Evolutionary conservation across 2,888 invertebrate genomes (phyloP).

Genomic region (Orgyia antiqua): DNA sequence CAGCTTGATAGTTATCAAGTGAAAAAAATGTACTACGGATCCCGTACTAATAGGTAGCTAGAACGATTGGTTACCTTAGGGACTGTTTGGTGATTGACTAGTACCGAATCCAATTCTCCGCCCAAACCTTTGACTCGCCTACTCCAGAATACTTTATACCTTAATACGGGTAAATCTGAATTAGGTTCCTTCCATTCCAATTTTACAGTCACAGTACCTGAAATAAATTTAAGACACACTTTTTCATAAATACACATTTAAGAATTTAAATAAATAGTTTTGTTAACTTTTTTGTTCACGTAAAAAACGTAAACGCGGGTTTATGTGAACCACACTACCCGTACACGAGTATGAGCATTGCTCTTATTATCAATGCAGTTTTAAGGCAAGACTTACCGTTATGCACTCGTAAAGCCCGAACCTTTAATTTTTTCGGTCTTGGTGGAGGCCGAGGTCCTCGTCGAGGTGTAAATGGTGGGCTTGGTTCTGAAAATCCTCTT

Average conservation of each 20-base stretch:
- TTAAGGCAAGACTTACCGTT: conserved; percentile 59
- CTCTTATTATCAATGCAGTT: too few relatives aligned
- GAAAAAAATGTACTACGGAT: too few relatives aligned
- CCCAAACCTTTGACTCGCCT: conserved; percentile 80
- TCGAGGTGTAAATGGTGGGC: conserved; percentile 77
- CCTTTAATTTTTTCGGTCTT: conserved; percentile 79
- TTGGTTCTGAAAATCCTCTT: conserved; percentile 82
- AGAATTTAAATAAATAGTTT: too few relatives aligned
- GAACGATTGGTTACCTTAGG: conserved; percentile 72
- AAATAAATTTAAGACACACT: conserved; percentile 8
- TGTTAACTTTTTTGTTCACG: too few relatives aligned
- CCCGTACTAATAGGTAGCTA: too few relatives aligned
- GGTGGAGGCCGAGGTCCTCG: conserved; percentile 80
- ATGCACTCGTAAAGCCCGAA: conserved; percentile 60
- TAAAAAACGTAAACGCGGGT: too few relatives aligned
- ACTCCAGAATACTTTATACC: conserved; percentile 87
- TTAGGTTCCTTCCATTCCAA: conserved; percentile 84
- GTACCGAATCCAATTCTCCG: conserved; percentile 78
- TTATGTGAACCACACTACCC: too few relatives aligned
- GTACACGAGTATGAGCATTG: too few relatives aligned
- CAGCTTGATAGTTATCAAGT: too few relatives aligned
- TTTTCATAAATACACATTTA: neutral
- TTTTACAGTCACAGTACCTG: conserved; percentile 75
- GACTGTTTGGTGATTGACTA: conserved; percentile 81
- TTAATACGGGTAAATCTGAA: conserved; percentile 83